These are phyloP conservation scores for Intoshia linei DNA, from an alignment of 1,140 invertebrate species.

Conservation along the genomic window DNA sequence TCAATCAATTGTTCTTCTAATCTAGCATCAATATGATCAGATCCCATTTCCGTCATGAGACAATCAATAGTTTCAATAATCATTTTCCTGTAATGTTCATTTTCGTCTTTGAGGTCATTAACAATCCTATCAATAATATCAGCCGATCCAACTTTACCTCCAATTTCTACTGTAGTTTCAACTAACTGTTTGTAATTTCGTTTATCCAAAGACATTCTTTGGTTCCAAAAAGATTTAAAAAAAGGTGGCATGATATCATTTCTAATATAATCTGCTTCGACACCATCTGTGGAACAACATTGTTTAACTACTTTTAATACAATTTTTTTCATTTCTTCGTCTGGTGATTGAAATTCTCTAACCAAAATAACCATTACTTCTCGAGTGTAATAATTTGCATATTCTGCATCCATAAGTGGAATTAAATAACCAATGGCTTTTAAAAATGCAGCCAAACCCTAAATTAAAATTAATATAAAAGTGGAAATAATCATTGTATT, in stretches of 20 bases:
- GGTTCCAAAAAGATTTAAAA: slow-evolving; percentile 99
- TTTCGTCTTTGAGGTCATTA: slow-evolving; percentile 93
- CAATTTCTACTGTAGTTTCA: slow-evolving; percentile 96
- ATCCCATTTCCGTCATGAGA: slow-evolving; percentile 73
- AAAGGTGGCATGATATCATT: slow-evolving; percentile 92
- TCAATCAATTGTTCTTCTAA: slow-evolving; percentile 94
- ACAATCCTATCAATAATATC: slow-evolving; percentile 94
- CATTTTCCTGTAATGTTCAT: slow-evolving; percentile 98
- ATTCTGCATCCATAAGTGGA: slow-evolving; percentile 95
- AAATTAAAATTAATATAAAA: slow-evolving; percentile 9
- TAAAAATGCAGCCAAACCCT: slow-evolving; percentile 81
- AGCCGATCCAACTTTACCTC: slow-evolving; percentile 72
- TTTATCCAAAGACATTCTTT: slow-evolving; percentile 84
- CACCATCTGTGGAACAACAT: slow-evolving; percentile 96
- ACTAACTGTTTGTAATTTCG: slow-evolving; percentile 86
- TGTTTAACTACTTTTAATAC: slow-evolving; percentile 98
- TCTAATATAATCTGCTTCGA: slow-evolving; percentile 90
- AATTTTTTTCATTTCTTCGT: slow-evolving; percentile 99
- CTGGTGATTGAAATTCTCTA: slow-evolving; percentile 89
- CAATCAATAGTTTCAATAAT: slow-evolving; percentile 99
- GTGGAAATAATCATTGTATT: too few species aligned
- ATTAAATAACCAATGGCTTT: slow-evolving; percentile 98
- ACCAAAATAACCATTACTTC: slow-evolving; percentile 99
- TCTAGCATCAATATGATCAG: slow-evolving; percentile 76
- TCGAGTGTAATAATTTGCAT: slow-evolving; percentile 91